A percentile compares a stretch with the other conserved stretches of the same genome.
These are phyloP conservation scores for Alentia gelatinosa DNA, from an alignment of 2,888 invertebrate species.

Conservation along the genomic window DNA sequence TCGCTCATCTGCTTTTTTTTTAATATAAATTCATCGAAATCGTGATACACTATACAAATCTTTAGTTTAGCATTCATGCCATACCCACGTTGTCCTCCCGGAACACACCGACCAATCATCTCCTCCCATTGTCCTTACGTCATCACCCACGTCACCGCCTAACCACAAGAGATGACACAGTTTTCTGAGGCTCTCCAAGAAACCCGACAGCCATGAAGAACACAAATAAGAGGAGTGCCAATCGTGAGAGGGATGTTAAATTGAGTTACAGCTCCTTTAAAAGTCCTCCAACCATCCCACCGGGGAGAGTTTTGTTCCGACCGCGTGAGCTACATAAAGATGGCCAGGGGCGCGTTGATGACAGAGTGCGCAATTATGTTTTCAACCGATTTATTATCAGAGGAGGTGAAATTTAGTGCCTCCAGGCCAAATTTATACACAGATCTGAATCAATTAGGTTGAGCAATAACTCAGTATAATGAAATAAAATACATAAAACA, in stretches of 20 bases:
- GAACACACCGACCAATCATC: too few relatives aligned
- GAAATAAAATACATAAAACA: too few relatives aligned
- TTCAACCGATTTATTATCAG: not conserved
- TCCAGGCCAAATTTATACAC: not conserved
- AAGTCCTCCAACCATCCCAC: not conserved
- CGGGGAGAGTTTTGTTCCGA: not conserved
- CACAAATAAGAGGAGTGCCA: not conserved
- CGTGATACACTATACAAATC: too few relatives aligned
- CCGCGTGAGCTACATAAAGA: not conserved
- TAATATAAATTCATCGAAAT: too few relatives aligned
- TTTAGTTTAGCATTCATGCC: too few relatives aligned
- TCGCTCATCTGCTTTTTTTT: too few relatives aligned
- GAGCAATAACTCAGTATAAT: not conserved
- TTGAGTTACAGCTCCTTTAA: not conserved
- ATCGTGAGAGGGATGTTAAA: not conserved
- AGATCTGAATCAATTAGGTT: not conserved
- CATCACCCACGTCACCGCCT: too few relatives aligned
- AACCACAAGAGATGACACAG: too few relatives aligned
- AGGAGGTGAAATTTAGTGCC: not conserved
- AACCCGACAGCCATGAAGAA: not conserved
- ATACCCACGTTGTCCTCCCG: too few relatives aligned
- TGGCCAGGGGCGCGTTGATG: not conserved
- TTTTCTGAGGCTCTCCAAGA: too few relatives aligned
- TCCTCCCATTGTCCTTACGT: too few relatives aligned
- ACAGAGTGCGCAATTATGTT: not conserved